Base-by-base conservation (phyloP, 2,113 vertebrate species). In the Alethe diademata region DNA sequence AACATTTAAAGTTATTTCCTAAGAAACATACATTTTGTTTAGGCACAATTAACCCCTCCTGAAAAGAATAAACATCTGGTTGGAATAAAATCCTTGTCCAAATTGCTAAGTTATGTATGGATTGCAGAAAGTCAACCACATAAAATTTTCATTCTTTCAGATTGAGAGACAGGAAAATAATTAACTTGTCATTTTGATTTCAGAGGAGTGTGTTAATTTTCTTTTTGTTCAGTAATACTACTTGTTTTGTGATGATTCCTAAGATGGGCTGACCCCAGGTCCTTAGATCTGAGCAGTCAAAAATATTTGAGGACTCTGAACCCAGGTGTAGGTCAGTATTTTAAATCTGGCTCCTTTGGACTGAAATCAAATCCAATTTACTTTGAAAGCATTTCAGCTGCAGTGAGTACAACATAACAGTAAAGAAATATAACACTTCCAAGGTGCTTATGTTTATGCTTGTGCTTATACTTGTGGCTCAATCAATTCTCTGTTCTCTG, bases 1-100 rank as follows among this genome's bases (percentile, higher is more conserved):
- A 92, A 80, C 53, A 78, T 69, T 93, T 94, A 36, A 67, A 45
- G 88, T 83, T 88, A 76, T 65, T 94, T 97, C 88, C 93, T 91
- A 93, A 92, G 72, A 83, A 90, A 53, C 24, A 86, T 45, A 67
- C 12, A 31, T 93, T 93, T 96, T 93, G 28, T 90, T 96, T 92
- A 74, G 56, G 43, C 3, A 12, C 56, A 88, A 86, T 95, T 88
- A 94, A 86, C n/a, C 42, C 78, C 75, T 92, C 19, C 86, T 83
- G 79, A 80, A 83, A 71, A 53, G 23, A 88, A 86, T 56, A 76
- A 93, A 82, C n/a, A 40, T 22, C 29, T 72, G 51, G 7, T 48
- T 83, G 71, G 47, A 67, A 28, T 81, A 90, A 94, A 96, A 81
- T n/a, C 23, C 19, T 79, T 84, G 35, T 12, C 14, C 53, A 25